Evolutionary conservation across 2,797 vertebrate species (phyloP).

Genomic region (Myioborus miniatus): DNA sequence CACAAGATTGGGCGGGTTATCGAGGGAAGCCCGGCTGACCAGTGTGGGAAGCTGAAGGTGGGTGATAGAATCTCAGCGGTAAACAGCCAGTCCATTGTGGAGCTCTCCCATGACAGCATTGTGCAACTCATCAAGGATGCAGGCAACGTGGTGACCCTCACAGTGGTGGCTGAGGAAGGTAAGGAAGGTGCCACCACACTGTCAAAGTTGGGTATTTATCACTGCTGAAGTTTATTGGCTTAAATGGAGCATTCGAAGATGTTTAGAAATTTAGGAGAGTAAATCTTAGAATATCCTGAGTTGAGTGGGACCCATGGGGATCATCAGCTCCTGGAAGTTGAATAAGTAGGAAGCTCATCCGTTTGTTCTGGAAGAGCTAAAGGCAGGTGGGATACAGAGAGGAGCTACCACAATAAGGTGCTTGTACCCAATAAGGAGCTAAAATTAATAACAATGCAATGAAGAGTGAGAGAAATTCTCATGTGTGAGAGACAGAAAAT

Average conservation of each 20-base stretch:
- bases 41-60: constrained; percentile 89
- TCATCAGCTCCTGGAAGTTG: background rate
- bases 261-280: background rate
- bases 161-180: constrained; percentile 95
- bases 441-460: background rate
- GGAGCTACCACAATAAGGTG: background rate
- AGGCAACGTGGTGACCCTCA: constrained; percentile 89
- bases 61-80: constrained; percentile 96
- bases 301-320: background rate
- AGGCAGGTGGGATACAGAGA: background rate
- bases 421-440: background rate
- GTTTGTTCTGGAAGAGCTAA: background rate
- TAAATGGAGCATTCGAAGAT: background rate
- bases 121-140: constrained; percentile 98
- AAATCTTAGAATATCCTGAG: background rate
- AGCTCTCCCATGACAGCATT: constrained; percentile 93
- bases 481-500: background rate
- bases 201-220: background rate
- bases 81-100: constrained; percentile 90
- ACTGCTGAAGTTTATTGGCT: background rate
- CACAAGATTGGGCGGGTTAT: constrained; percentile 98
- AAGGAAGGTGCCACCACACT: background rate
- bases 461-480: background rate
- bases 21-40: constrained; percentile 94
- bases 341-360: background rate